Evolutionary conservation across 23 tunicate genomes (phyloP).

Genomic region (Trididemnum nubilum): DNA sequence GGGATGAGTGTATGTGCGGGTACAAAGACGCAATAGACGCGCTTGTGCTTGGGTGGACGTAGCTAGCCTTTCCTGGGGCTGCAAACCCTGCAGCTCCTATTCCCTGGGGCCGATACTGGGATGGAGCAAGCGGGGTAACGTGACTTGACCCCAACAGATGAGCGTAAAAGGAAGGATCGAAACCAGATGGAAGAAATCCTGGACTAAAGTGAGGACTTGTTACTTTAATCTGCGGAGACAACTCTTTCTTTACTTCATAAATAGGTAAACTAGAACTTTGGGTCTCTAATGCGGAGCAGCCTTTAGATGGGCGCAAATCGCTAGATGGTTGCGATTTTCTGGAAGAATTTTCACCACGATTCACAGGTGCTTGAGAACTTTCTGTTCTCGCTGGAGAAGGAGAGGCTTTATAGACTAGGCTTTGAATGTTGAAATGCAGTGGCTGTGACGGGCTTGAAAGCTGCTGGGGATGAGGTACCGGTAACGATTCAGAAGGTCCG

Average conservation of each 20-base stretch:
- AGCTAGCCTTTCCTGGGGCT: constrained; percentile 40
- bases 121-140: constrained; percentile 18
- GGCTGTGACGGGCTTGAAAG: constrained; percentile 38
- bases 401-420: constrained; percentile 65
- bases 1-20: constrained; percentile 71
- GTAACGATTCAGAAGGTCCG: not conserved
- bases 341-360: not conserved
- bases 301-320: not conserved
- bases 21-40: constrained; percentile 45
- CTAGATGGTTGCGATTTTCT: not conserved
- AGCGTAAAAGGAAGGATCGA: not conserved
- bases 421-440: constrained; percentile 72
- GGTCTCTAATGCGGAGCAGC: not conserved
- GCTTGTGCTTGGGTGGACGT: constrained; percentile 6
- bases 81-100: constrained; percentile 77
- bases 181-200: not conserved
- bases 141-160: not conserved
- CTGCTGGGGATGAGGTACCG: not conserved
- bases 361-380: not conserved
- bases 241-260: not conserved
- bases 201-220: not conserved
- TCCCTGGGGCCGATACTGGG: constrained; percentile 35
- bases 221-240: not conserved
- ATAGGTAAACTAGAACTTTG: not conserved
- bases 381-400: constrained; percentile 8